These are phyloP conservation scores for Tanypteryx hageni DNA, from an alignment of 2,888 invertebrate species.

Conservation along the genomic window DNA sequence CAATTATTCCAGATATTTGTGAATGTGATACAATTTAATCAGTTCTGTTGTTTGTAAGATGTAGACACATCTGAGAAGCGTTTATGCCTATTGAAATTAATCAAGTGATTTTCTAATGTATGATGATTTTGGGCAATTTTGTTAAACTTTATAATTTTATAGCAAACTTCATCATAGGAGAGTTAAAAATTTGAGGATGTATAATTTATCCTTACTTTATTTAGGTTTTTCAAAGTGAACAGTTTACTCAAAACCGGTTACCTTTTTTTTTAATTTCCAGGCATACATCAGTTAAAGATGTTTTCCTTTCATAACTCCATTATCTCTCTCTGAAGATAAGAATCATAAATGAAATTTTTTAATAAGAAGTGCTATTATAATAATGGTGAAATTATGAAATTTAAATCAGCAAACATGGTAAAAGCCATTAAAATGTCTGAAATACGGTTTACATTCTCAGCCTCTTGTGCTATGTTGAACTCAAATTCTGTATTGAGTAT, in stretches of 20 bases:
- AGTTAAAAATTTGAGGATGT: slow-evolving; percentile 10
- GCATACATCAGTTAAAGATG: too few relatives aligned
- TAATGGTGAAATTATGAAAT: background rate
- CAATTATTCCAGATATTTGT: slow-evolving; percentile 23
- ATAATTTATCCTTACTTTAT: slow-evolving; percentile 14
- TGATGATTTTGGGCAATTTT: background rate
- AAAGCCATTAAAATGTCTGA: background rate
- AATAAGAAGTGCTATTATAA: too few relatives aligned
- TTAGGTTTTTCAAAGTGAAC: background rate
- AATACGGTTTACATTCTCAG: background rate
- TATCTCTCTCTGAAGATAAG: too few relatives aligned
- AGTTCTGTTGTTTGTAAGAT: background rate
- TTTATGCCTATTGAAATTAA: slow-evolving; percentile 5
- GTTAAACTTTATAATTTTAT: background rate
- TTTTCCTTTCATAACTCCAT: too few relatives aligned
- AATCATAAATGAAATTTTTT: too few relatives aligned
- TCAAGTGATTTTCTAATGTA: background rate
- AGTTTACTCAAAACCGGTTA: background rate
- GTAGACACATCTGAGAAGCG: background rate
- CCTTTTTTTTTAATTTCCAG: background rate
- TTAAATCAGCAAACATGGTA: background rate
- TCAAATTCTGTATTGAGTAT: background rate
- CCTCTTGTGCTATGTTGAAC: background rate
- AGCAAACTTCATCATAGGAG: background rate
- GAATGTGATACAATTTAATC: background rate